phyloP scores from a whole-genome alignment of 2,888 invertebrate species.

The Limenitis camilla region DNA sequence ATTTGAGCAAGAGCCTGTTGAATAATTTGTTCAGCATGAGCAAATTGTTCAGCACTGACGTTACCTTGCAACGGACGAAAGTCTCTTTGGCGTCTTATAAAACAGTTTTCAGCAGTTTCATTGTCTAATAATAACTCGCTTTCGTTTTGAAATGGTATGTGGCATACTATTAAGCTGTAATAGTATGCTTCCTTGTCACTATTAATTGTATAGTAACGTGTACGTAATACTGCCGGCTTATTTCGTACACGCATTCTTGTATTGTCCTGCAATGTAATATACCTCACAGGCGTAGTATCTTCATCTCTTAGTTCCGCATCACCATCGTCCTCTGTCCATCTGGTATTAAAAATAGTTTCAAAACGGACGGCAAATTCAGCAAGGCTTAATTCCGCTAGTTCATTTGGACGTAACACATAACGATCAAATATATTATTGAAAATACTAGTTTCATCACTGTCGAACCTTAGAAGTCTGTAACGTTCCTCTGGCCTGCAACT shows the following conservation, averaged over 20 bases:
- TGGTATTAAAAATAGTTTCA: too few relatives aligned
- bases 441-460: conserved; percentile 26
- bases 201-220: conserved; percentile 30
- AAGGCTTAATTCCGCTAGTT: conserved; percentile 27
- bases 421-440: conserved; percentile 32
- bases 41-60: conserved; percentile 21
- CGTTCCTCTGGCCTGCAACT: conserved; percentile 32
- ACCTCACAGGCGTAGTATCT: conserved; percentile 17
- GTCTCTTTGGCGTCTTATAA: conserved; percentile 23
- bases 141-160: conserved; percentile 30
- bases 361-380: conserved; percentile 32
- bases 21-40: conserved; percentile 28
- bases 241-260: conserved; percentile 31
- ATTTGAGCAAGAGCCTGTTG: conserved; percentile 29
- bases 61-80: conserved; percentile 24
- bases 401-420: conserved; percentile 20
- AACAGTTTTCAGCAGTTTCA: conserved; percentile 27
- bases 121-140: conserved; percentile 21
- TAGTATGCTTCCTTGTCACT: conserved; percentile 28
- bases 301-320: too few relatives aligned
- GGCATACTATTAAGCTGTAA: conserved; percentile 29
- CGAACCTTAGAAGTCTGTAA: conserved; percentile 31
- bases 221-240: conserved; percentile 32
- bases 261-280: conserved; percentile 27
- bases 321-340: too few relatives aligned